Evolutionary conservation across 1,140 invertebrate genomes (phyloP).

Genomic region (Drosophila azteca): DNA sequence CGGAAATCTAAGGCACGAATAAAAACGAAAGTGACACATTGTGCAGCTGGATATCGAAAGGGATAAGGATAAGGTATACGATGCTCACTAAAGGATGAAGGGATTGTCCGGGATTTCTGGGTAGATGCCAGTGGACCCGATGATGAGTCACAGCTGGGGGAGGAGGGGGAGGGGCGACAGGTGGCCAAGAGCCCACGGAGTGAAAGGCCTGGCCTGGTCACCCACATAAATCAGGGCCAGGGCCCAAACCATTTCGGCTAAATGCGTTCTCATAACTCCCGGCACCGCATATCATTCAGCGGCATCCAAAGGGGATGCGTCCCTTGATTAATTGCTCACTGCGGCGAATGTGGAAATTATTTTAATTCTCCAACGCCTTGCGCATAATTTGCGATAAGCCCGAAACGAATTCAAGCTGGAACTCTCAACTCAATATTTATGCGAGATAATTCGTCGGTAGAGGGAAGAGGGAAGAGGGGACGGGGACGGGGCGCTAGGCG

Average conservation of each 20-base stretch:
- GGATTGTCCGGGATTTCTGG: slow-evolving; percentile 8
- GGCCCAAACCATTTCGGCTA: slow-evolving; percentile 21
- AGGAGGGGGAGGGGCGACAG: slow-evolving; percentile 13
- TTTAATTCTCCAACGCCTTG: slow-evolving; percentile 60
- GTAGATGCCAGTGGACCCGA: not conserved
- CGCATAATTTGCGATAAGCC: slow-evolving; percentile 66
- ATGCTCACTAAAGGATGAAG: not conserved
- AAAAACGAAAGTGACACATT: slow-evolving; percentile 66
- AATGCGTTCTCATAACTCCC: slow-evolving; percentile 61
- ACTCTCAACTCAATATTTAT: slow-evolving; percentile 66
- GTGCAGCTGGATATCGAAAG: slow-evolving; percentile 26
- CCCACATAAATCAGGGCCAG: slow-evolving; percentile 44
- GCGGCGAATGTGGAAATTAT: slow-evolving; percentile 77
- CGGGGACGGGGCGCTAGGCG: not conserved
- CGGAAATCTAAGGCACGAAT: slow-evolving; percentile 65
- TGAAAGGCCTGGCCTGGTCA: not conserved
- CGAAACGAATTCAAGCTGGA: slow-evolving; percentile 26
- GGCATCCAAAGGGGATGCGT: slow-evolving; percentile 8
- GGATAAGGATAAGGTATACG: not conserved
- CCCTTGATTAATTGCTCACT: slow-evolving; percentile 71
- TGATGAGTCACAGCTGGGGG: not conserved
- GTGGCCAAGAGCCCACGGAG: slow-evolving; percentile 22
- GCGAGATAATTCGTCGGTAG: slow-evolving; percentile 49
- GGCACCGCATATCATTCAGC: slow-evolving; percentile 57
- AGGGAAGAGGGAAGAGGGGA: not conserved